Evolutionary conservation across 2,113 vertebrate genomes (phyloP).

Genomic region (Delphinus delphis): DNA sequence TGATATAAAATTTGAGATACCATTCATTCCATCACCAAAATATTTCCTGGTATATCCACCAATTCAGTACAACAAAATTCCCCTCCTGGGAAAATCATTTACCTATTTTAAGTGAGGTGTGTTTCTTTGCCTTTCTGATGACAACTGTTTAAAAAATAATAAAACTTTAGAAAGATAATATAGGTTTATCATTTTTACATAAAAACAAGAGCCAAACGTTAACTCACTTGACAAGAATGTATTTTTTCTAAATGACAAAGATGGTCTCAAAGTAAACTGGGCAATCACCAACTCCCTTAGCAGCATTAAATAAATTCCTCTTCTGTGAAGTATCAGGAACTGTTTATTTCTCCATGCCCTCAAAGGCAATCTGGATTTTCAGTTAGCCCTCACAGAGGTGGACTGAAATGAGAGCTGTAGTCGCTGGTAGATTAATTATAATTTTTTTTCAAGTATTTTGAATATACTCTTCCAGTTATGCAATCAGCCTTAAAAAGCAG

Average conservation of each 20-base stretch:
- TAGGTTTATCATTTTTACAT: conserved; percentile 52
- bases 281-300: conserved; percentile 66
- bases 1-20: conserved; percentile 51
- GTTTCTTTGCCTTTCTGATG: conserved; percentile 6
- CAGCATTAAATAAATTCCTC: conserved; percentile 71
- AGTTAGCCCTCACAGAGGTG: conserved; percentile 74
- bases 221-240: conserved; percentile 69
- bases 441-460: conserved; percentile 59
- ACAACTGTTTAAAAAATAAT: conserved; percentile 29
- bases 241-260: conserved; percentile 64
- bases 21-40: conserved; percentile 32
- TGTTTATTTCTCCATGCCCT: conserved; percentile 81
- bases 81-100: conserved; percentile 16
- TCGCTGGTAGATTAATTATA: conserved; percentile 80
- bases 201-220: conserved; percentile 47
- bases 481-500: conserved; percentile 56
- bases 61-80: conserved; percentile 25
- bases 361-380: conserved; percentile 82
- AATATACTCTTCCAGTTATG: conserved; percentile 57
- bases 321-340: conserved; percentile 77
- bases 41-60: conserved; percentile 27
- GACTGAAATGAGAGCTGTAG: conserved; percentile 76
- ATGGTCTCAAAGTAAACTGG: conserved; percentile 69
- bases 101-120: conserved; percentile 13
- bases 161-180: conserved; percentile 38